Base-by-base conservation (phyloP, 1,140 invertebrate genomes). In the Drosophila lacteicornis region DNA sequence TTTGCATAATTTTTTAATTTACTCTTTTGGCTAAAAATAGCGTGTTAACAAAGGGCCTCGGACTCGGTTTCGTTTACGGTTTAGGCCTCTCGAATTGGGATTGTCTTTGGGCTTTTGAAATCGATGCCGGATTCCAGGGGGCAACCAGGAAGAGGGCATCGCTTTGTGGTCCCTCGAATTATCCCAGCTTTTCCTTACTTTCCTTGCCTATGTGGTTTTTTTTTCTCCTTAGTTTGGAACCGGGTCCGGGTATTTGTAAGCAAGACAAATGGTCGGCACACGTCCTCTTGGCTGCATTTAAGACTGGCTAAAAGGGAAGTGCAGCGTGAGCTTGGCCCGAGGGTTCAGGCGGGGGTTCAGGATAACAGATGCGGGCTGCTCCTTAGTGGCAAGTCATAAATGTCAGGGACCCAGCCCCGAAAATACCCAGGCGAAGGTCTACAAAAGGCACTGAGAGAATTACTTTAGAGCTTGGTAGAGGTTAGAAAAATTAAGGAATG, bases 1-100 rank as follows among this genome's bases (percentile, higher is more conserved):
- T 67, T 84, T 73, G 81, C 81, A 80, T 84, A 84, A 84, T 84
- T 84, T 84, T 76, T 77, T 84, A 84, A 84, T 85, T 73, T 85
- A 79, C 49, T 75, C 46, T 65, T 75, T 51, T 15, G 33, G 45
- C 65, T 66, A 65, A 81, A 76, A 71, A 76, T 80, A 81, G 60
- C 27, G 36, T 12, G 75, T 50, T 50, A 40, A 38, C 46, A 53
- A 45, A 47, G 47, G 57, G 40, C 8, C 40, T 42, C 40, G 40
- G 5, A n/a, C 13, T 42, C 40, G 40, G 7, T 30, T 30, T n/a
- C 25, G 13, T 7, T 51, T 13, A 15, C 22, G 17, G 46, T 3
- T 56, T 36, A 11, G 9, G 33, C 9, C 33, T 36, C 33, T 36
- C 33, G 33, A 11, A 36, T 3, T 57, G 17, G 36, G 27, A 36